phyloP scores from a whole-genome alignment of 2,113 vertebrate species.

The Eurystomus gularis region DNA sequence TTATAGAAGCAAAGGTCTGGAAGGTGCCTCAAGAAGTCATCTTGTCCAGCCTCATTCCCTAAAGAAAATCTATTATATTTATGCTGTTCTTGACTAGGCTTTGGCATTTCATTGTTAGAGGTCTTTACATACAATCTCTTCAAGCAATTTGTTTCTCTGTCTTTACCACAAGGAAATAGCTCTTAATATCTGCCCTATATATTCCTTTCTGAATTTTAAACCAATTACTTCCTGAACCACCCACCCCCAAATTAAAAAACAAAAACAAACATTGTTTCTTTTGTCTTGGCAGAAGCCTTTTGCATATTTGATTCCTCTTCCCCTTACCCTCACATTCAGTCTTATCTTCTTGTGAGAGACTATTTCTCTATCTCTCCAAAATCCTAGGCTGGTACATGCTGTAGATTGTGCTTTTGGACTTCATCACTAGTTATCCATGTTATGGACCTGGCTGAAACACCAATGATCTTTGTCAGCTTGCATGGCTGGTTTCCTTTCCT shows the following conservation, averaged over 20 bases:
- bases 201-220: not conserved
- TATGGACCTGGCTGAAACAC: not conserved
- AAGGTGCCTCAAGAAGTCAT: not conserved
- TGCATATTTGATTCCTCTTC: not conserved
- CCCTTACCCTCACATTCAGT: fast-evolving
- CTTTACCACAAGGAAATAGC: not conserved
- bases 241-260: not conserved
- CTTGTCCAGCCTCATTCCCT: not conserved
- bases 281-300: not conserved
- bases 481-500: not conserved
- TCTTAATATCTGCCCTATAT: not conserved
- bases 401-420: not conserved
- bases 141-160: not conserved
- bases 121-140: not conserved
- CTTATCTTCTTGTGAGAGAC: not conserved
- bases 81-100: not conserved
- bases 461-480: not conserved
- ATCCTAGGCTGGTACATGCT: not conserved
- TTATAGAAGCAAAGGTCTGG: not conserved
- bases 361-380: fast-evolving
- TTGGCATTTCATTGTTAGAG: not conserved
- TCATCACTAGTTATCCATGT: not conserved
- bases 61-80: not conserved
- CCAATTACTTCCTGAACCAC: not conserved
- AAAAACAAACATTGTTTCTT: not conserved